Evolutionary conservation across 2,888 invertebrate genomes (phyloP).

Genomic region (Xestoiulus laeticollis): DNA sequence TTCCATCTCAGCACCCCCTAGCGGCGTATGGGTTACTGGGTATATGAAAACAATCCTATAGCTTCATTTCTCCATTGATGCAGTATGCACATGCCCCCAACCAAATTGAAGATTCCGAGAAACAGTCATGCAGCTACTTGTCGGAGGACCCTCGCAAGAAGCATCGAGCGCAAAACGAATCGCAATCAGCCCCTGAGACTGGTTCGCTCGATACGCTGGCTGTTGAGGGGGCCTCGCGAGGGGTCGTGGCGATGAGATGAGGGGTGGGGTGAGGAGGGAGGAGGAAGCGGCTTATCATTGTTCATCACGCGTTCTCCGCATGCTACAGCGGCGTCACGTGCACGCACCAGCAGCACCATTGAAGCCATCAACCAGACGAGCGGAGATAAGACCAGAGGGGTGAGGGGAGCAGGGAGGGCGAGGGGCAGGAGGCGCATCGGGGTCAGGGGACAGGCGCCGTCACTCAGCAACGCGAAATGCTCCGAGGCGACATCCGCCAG

Average conservation of each 20-base stretch:
- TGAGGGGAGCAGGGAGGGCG: background rate
- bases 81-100: too few relatives aligned
- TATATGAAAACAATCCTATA: too few relatives aligned
- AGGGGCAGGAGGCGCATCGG: background rate
- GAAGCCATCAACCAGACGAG: background rate
- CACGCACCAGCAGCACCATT: background rate
- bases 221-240: too few relatives aligned
- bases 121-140: too few relatives aligned
- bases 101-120: too few relatives aligned
- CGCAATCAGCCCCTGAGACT: too few relatives aligned
- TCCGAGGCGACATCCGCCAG: background rate
- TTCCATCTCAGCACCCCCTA: too few relatives aligned
- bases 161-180: too few relatives aligned
- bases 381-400: background rate
- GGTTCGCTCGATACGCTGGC: too few relatives aligned
- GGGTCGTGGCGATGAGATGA: background rate
- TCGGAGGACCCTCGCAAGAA: too few relatives aligned
- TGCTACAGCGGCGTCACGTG: background rate
- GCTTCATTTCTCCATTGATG: too few relatives aligned
- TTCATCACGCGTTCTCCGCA: background rate
- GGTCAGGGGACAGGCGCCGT: background rate
- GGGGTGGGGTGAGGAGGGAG: background rate
- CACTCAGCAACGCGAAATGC: background rate
- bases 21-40: too few relatives aligned
- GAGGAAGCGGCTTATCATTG: background rate